Evolutionary conservation across 2,113 vertebrate genomes (phyloP).

Genomic region (Psittacus erithacus): DNA sequence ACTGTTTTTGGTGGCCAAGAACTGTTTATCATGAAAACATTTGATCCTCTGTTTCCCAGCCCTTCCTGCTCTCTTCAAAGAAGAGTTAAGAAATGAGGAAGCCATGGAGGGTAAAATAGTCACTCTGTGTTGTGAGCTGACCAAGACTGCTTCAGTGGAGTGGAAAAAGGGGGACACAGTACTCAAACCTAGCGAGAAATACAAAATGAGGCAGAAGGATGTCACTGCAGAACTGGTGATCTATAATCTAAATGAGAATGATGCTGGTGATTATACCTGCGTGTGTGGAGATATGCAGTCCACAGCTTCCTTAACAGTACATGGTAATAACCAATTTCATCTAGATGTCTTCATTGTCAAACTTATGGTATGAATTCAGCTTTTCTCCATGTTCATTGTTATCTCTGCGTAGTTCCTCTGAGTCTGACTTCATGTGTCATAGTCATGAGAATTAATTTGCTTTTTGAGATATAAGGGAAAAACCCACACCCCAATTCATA

Average conservation of each 20-base stretch:
- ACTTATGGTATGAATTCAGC: neutral
- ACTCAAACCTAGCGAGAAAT: conserved; percentile 64
- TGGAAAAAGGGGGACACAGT: conserved; percentile 74
- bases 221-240: conserved; percentile 73
- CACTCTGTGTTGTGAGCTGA: conserved; percentile 81
- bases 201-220: conserved; percentile 72
- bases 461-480: neutral
- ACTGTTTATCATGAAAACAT: neutral
- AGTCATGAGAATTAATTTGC: neutral
- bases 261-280: conserved; percentile 77
- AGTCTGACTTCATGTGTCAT: accelerated
- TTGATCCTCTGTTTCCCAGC: conserved; percentile 49
- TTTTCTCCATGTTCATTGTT: accelerated
- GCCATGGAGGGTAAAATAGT: conserved; percentile 29
- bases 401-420: neutral
- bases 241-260: conserved; percentile 46
- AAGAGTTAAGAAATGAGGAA: conserved; percentile 74
- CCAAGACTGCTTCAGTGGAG: conserved; percentile 67
- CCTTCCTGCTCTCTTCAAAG: conserved; percentile 75
- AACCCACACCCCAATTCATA: accelerated
- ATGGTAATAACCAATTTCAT: conserved; percentile 33
- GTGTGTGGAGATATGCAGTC: conserved; percentile 74
- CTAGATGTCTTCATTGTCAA: neutral
- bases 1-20: neutral
- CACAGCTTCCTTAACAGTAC: conserved; percentile 37